Percentiles rank a stretch among this genome's conserved stretches.
Evolutionary conservation across 2,888 invertebrate species (phyloP).

Genomic region (Sinelater perroti): DNA sequence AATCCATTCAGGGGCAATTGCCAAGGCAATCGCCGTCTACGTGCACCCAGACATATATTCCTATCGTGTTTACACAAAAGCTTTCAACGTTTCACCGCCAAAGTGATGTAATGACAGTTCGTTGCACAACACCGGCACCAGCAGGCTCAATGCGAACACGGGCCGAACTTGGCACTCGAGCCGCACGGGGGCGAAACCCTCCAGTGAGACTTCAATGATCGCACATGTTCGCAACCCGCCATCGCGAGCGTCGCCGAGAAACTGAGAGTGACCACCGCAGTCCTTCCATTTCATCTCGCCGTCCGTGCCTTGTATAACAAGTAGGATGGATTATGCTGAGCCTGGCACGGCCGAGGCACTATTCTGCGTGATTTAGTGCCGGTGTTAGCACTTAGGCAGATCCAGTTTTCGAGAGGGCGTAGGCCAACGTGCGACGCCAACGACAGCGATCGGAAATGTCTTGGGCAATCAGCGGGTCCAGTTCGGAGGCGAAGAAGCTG

Average conservation of each 20-base stretch:
- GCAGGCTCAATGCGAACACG: no score
- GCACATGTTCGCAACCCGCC: slow-evolving; percentile 3
- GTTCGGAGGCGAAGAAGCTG: no score
- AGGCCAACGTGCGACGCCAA: slow-evolving; percentile 1
- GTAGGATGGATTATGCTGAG: slow-evolving; percentile 28
- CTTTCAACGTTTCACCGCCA: no score
- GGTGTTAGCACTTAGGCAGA: slow-evolving; percentile 2
- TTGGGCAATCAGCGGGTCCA: neutral
- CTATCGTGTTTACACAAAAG: no score
- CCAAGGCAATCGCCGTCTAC: no score
- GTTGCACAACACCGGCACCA: no score
- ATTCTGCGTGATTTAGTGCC: neutral
- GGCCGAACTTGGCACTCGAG: no score
- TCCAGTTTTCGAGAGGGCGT: slow-evolving; percentile 5
- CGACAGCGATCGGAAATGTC: neutral
- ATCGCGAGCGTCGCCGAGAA: slow-evolving; percentile 26
- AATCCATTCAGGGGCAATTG: no score
- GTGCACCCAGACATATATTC: no score
- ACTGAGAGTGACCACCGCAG: slow-evolving; percentile 35
- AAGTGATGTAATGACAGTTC: no score
- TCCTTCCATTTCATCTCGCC: slow-evolving; percentile 32
- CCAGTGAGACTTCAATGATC: no score
- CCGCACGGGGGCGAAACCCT: neutral
- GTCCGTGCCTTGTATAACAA: slow-evolving; percentile 33
- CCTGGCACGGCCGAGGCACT: slow-evolving; percentile 13